phyloP scores from a whole-genome alignment of 64 coral and sea anemone genomes.

The Stichodactyla helianthus region DNA sequence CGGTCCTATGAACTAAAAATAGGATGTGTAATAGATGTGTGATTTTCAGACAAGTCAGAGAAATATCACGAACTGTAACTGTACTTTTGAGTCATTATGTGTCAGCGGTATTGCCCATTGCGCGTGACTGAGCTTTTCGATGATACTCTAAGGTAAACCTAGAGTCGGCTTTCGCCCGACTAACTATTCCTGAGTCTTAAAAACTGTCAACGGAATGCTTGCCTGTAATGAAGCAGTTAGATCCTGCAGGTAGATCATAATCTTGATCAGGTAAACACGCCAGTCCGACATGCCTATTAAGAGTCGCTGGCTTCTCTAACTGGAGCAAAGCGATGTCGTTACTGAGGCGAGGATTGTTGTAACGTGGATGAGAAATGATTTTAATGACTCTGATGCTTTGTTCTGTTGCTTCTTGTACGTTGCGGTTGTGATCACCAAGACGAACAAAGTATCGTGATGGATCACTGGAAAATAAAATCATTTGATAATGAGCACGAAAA shows the following conservation, averaged over 20 bases:
- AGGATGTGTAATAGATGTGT: too few species aligned
- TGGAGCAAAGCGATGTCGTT: conserved; percentile 78
- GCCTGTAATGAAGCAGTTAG: conserved; percentile 71
- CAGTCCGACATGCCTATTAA: conserved; percentile 53
- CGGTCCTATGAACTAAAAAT: too few species aligned
- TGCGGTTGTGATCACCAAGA: conserved; percentile 70
- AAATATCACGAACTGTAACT: too few species aligned
- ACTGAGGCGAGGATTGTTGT: conserved; percentile 32
- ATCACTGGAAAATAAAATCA: neutral
- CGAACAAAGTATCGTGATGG: conserved; percentile 46
- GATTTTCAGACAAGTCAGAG: too few species aligned
- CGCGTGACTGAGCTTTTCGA: too few species aligned
- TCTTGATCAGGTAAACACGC: conserved; percentile 55
- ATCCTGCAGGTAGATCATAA: conserved; percentile 49
- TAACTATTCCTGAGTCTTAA: neutral
- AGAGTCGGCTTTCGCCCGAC: too few species aligned
- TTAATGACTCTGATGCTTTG: conserved; percentile 33
- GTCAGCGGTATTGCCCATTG: too few species aligned
- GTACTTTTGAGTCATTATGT: too few species aligned
- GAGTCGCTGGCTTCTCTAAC: conserved; percentile 18
- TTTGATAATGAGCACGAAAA: neutral
- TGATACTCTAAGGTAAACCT: too few species aligned
- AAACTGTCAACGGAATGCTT: neutral
- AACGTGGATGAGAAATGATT: conserved; percentile 46
- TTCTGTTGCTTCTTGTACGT: conserved; percentile 61